Evolutionary conservation across 2,888 invertebrate genomes (phyloP).

Genomic region (Leptopilina syphax): DNA sequence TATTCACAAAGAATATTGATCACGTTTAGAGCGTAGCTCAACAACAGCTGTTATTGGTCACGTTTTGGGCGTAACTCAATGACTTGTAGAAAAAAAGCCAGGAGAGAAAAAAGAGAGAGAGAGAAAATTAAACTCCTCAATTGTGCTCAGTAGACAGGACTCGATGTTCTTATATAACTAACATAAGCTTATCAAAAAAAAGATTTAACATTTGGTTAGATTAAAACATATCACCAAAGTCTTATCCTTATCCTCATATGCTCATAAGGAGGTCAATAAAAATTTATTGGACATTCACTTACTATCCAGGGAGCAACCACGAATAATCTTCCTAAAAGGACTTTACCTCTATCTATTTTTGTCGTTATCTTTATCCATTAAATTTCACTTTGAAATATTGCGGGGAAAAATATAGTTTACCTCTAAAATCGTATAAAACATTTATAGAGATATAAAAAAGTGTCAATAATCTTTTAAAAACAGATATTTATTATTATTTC

Average conservation of each 20-base stretch:
- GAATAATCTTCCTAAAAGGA: constrained; percentile 27
- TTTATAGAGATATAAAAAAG: no score
- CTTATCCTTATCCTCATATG: constrained; percentile 69
- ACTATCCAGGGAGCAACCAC: constrained; percentile 13
- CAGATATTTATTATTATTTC: no score
- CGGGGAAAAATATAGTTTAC: background rate
- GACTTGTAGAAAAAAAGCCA: background rate
- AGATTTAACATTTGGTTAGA: constrained; percentile 42
- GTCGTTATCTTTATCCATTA: constrained; percentile 7
- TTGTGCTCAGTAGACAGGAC: background rate
- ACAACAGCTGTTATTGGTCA: constrained; percentile 26
- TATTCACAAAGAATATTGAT: constrained; percentile 25
- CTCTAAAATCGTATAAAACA: no score
- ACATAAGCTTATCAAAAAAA: constrained; percentile 21
- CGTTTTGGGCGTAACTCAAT: constrained; percentile 31
- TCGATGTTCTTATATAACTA: background rate
- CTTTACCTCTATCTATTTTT: background rate
- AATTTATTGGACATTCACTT: constrained; percentile 68
- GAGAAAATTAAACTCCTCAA: constrained; percentile 7
- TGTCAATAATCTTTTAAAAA: no score
- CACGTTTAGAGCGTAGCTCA: constrained; percentile 29
- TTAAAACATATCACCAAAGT: constrained; percentile 69
- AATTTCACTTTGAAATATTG: constrained; percentile 15
- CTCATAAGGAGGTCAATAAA: constrained; percentile 73
- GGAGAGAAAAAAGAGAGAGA: background rate